Base-by-base conservation (phyloP, 2,797 vertebrate genomes). In the Spinus pinus region DNA sequence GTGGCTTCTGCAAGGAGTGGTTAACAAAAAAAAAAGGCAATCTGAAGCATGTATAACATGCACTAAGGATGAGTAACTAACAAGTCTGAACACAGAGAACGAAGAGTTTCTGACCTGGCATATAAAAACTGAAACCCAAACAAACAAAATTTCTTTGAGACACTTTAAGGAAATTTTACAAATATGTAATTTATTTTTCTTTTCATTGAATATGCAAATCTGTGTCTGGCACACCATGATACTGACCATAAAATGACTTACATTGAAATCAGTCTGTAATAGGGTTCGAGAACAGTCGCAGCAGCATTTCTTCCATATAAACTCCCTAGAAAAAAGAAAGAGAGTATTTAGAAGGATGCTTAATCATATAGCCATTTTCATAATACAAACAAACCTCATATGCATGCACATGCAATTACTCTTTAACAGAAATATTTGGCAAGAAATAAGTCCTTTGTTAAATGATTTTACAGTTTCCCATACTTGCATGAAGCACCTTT, bases 231-330 rank as follows among this genome's bases (percentile, higher is more conserved):
- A 78, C 42, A 69, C 3, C 46, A 17, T 4, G 11, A 51, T 13
- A 70, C 10, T 12, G 4, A 82, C 27, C 12, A 50, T 90, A 58
- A 41, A 22, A 51, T 39, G 47, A 89, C 89, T 95, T 88, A 93
- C 89, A 30, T 10, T 86, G 70, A 81, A 87, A 86, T 96, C 74
- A 96, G 39, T 91, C 67, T 70, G 60, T 44, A 46, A 70, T 6
- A 44, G 31, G 60, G 64, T n/a, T 25, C 47, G 74, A 71, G 50
- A 83, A 86, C 28, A 86, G 69, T 47, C 0, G 9, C 79, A 89
- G 81, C 92, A 93, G 79, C 92, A 93, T 94, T 80, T 87, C 81
- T 89, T 90, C 67, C 46, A 47, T 6, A 47, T 17, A 74, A 85
- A 78, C 15, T 81, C 83, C 57, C 91, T 94, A 87, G 35, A 88